Percentiles rank a stretch among this genome's conserved stretches.
These are phyloP conservation scores for Caenorhabditis sp. DNA, from an alignment of 2,888 invertebrate genomes.

Conservation along the genomic window DNA sequence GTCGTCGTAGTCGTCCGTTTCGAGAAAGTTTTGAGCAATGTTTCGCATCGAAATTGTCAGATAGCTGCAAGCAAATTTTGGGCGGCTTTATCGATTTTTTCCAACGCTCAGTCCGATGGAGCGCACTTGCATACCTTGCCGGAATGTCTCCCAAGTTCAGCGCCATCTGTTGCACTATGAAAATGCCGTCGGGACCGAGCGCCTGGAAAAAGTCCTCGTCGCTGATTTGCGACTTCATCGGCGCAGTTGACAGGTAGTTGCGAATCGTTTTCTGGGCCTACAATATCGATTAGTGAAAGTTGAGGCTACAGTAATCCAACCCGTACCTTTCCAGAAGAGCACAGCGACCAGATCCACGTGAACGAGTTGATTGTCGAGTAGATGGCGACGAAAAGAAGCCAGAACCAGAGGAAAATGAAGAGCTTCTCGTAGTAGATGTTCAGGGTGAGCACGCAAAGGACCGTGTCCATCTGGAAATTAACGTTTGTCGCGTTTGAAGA, in stretches of 20 bases:
- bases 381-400: conserved; percentile 76
- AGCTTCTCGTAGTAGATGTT: conserved; percentile 79
- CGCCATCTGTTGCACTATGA: conserved; percentile 76
- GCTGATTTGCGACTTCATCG: conserved; percentile 31
- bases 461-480: conserved; percentile 74
- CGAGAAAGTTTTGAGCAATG: conserved; percentile 55
- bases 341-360: conserved; percentile 69
- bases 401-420: conserved; percentile 79
- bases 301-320: not conserved
- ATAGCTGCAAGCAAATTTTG: conserved; percentile 63
- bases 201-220: conserved; percentile 58
- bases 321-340: conserved; percentile 53
- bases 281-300: too few species aligned
- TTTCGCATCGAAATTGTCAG: conserved; percentile 74
- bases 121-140: conserved; percentile 66
- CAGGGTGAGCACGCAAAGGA: conserved; percentile 76
- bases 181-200: conserved; percentile 75
- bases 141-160: conserved; percentile 77
- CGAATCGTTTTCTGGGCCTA: conserved; percentile 51
- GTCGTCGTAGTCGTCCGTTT: conserved; percentile 59
- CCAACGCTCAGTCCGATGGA: not conserved
- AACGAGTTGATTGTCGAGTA: conserved; percentile 71
- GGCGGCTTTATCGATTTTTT: not conserved
- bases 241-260: conserved; percentile 56
- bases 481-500: not conserved